Base-by-base conservation (phyloP, 2,797 vertebrate species). In the Poliocrania exsul region DNA sequence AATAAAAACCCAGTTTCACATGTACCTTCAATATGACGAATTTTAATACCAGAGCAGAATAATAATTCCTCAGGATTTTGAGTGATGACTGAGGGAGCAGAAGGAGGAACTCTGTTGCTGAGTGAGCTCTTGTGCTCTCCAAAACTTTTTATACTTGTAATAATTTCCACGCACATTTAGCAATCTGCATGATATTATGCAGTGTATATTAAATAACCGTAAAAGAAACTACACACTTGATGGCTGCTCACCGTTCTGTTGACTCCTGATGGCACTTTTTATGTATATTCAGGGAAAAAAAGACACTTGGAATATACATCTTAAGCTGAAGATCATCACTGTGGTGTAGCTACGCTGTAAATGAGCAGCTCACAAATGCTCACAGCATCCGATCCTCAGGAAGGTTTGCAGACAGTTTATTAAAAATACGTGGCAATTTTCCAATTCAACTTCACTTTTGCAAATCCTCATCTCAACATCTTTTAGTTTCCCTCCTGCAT, bases 1-100 rank as follows among this genome's bases (percentile, higher is more conserved):
- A 61, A 90, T 90, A 93, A 95, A 96, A 96, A 90, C 50, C 82
- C 38, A 72, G 80, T 92, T 96, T 92, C 80, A 64, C 92, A 86
- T 79, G 81, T 90, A 88, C 84, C 86, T 90, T 92, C 66, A 83
- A 31, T 70, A 87, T 56, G 86, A 83, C 19, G 51, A 92, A 64
- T 62, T 93, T 96, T 92, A 96, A 88, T 58, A 81, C 37, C 64
- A 92, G 42, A 93, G 92, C 1, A 3, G 91, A 95, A 66, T 67
- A 90, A 81, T 94, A 93, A 95, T 71, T 92, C 73, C 80, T 90
- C 46, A 57, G 53, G 82, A 90, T 85, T 60, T 86, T 79, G 29
- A 92, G 54, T 2, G 16, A 92, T 58, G 60, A 69, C 47, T 92
- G 85, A 70, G 28, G 50, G 54, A 93, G 26, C n/a, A 29, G 29